Conservation (phyloP, 1,140 invertebrate genomes). For the Nephila pilipes region DNA sequence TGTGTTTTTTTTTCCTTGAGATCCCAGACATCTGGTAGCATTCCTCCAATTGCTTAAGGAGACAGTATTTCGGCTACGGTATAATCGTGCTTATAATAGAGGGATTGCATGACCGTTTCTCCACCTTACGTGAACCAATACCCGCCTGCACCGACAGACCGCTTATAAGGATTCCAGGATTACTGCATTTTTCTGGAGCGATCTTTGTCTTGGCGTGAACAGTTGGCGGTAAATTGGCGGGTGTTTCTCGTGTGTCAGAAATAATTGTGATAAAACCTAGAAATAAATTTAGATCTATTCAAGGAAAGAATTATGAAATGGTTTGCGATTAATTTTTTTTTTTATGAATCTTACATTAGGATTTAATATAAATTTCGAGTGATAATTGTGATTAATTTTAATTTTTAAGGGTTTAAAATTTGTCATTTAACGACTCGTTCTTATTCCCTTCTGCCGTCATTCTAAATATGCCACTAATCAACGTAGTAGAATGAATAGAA, state of each 20-base stretch:
- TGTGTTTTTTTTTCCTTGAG: background rate
- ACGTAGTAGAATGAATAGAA: too few species aligned
- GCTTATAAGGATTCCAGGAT: slow-evolving; percentile 40
- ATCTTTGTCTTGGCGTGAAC: background rate
- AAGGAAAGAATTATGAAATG: too few species aligned
- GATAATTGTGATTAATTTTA: too few species aligned
- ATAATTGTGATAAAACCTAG: background rate
- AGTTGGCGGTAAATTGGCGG: background rate
- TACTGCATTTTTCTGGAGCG: slow-evolving; percentile 8
- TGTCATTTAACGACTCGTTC: too few species aligned
- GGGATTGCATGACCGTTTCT: slow-evolving; percentile 57
- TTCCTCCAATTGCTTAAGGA: slow-evolving; percentile 34
- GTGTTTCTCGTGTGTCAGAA: background rate
- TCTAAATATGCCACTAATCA: too few species aligned
- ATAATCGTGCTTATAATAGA: slow-evolving; percentile 60
- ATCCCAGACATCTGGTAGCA: slow-evolving; percentile 22
- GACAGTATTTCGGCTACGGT: slow-evolving; percentile 29
- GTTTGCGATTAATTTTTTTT: too few species aligned
- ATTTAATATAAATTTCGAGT: too few species aligned
- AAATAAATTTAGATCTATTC: too few species aligned
- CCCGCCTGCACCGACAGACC: background rate
- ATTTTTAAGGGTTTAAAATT: too few species aligned
- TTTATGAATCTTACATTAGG: too few species aligned
- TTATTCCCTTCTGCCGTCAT: too few species aligned
- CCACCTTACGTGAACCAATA: slow-evolving; percentile 61